phyloP scores from a whole-genome alignment of 2,888 invertebrate species.

The Cephus spinipes region DNA sequence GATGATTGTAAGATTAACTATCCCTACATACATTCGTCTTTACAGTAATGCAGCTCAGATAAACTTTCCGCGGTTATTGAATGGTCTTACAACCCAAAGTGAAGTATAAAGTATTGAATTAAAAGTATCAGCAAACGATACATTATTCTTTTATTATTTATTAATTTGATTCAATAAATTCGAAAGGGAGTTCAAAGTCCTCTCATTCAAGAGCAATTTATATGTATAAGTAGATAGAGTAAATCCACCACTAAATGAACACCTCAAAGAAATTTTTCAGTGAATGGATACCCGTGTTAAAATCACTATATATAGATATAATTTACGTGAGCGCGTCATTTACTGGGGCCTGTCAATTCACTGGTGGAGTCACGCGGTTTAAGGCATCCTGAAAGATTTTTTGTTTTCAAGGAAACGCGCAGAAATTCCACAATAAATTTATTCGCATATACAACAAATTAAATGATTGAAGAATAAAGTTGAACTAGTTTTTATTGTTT shows the following conservation, averaged over 20 bases:
- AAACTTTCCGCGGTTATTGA: background rate
- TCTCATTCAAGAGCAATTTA: background rate
- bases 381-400: background rate
- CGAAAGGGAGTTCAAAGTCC: background rate
- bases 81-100: background rate
- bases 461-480: background rate
- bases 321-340: too few species aligned
- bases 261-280: too few species aligned
- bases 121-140: background rate
- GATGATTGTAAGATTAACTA: background rate
- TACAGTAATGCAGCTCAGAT: background rate
- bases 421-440: background rate
- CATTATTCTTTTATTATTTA: background rate
- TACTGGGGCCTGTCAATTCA: too few species aligned
- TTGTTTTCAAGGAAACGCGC: background rate
- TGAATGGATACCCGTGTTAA: too few species aligned
- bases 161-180: background rate
- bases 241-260: too few species aligned
- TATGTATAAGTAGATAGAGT: background rate
- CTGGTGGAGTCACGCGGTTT: background rate
- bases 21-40: background rate
- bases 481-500: background rate
- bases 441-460: background rate
- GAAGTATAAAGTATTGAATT: background rate
- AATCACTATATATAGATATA: too few species aligned